Evolutionary conservation across 2,797 vertebrate species (phyloP), one percentile per base, ranked within the genome.

Genomic region (Silurus aristotelis): DNA sequence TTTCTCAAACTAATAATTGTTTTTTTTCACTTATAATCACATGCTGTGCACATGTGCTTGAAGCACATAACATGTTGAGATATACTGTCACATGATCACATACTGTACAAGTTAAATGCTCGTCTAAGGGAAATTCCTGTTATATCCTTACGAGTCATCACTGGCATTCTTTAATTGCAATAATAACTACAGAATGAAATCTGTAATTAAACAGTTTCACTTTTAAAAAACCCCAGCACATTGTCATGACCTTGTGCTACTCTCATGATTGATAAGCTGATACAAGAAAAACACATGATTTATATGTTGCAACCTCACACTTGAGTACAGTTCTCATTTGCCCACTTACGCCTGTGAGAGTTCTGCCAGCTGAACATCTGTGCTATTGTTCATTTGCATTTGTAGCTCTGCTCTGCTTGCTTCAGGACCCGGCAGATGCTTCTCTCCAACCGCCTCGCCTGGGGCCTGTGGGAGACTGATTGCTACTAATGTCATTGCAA

Each of bases 401-500:
- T 88, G 83, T 61, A 61, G 55, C 86, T 87, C 64, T 86, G 48
- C 64, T 80, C 64, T 80, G 75, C 20, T 79, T 83, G 71, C 85
- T 86, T 73, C 61, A 72, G 88, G 82, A 87, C 15, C 46, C 77
- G 60, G 27, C 86, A 83, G 84, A 85, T 87, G 85, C 80, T 85
- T 80, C 85, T 82, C 25, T 89, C 58, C 77, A 66, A 76, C 66
- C 72, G 27, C 61, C 43, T 56, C n/a, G 87, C 85, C 82, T 25
- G 68, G 8, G 83, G 80, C 66, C 31, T 64, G 61, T 52, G 58
- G 79, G 63, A 80, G 72, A 87, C 64, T 78, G 80, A 87, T 83
- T 78, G 61, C 83, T 70, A 60, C 71, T 87, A 86, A 86, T 84
- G 71, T 80, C 67, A 86, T 71, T 88, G 52, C 84, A 87, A 88